phyloP scores from a whole-genome alignment of 2,797 vertebrate genomes.

The Picus viridis region DNA sequence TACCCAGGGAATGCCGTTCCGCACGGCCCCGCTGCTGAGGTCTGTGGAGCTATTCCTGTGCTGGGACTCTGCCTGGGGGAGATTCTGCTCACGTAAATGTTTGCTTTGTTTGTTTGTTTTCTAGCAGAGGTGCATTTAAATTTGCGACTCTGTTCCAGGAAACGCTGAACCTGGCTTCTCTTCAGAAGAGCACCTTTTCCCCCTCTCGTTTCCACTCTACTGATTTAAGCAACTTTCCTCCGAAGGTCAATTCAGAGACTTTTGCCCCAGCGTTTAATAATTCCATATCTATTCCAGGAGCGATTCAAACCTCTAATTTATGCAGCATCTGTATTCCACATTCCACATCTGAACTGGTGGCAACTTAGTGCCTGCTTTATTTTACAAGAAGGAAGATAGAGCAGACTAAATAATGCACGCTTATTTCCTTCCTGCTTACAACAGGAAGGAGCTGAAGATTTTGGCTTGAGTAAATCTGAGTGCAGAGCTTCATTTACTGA shows the following conservation, averaged over 20 bases:
- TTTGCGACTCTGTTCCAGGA: constrained; percentile 2
- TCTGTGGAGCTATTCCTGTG: neutral
- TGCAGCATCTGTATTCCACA: constrained; percentile 6
- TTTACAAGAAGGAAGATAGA: neutral
- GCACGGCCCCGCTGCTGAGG: neutral
- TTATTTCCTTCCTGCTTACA: neutral
- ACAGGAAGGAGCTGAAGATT: neutral
- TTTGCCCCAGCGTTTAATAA: constrained; percentile 52
- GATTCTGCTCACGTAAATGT: constrained; percentile 32
- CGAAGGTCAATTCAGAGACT: constrained; percentile 45
- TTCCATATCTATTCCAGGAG: constrained; percentile 52
- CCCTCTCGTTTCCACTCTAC: constrained; percentile 14
- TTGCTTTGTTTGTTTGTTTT: neutral
- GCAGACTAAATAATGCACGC: neutral
- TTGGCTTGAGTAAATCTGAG: neutral
- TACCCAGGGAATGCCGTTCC: neutral
- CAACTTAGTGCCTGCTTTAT: neutral
- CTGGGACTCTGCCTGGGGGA: neutral
- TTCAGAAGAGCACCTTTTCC: neutral
- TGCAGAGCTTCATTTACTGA: neutral
- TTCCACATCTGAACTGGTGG: constrained; percentile 5
- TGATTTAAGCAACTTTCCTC: constrained; percentile 42
- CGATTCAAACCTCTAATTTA: constrained; percentile 39
- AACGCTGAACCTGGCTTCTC: constrained; percentile 4
- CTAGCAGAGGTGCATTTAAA: constrained; percentile 3